Base-by-base conservation (phyloP, 2,888 invertebrate species). In the Belgica antarctica region DNA sequence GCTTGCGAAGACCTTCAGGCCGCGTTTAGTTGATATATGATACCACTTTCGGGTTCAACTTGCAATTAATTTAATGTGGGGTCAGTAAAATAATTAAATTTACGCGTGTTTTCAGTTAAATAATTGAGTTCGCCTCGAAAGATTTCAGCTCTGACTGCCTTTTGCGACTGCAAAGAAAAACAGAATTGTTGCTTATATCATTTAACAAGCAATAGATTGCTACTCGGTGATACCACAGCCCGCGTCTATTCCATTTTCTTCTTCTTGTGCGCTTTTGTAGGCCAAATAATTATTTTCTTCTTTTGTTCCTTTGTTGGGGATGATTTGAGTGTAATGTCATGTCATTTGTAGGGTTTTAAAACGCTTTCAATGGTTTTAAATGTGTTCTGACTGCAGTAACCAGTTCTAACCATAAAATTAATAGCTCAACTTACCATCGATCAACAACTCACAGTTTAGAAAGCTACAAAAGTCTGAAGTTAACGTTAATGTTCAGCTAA, bases 81-180 rank as follows among this genome's bases (percentile, higher is more conserved):
- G n/a, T n/a, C n/a, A n/a, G n/a, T 8, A 12, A 46, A 46, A 19
- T 57, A 57, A 57, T 57, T 57, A 57, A 57, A 57, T 57, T 57
- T 57, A 57, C 57, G 24, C 57, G 57, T 57, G 57, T 57, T 10
- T 19, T n/a, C n/a, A n/a, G 10, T 5, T 15, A 5, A 31, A 7
- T 46, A 46, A 46, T 46, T 46, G 46, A 46, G 46, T 3, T 46
- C 17, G 46, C 12, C 12, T 46, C 17, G 7, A 3, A 46, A 12
- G 12, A 46, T 12, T 46, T 12, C 34, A 31, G 34, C 34, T 8
- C 12, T 12, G 34, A 31, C 5, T 31, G 34, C 5, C 7, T 31
- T 12, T 31, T 12, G 5, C 34, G 34, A 31, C 34, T 12, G 34
- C 34, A 5, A 31, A 31, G 47, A 3, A 47, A 47, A n/a, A 15